A percentile compares a stretch with the other conserved stretches of the same genome.
Conservation (phyloP, 2,797 vertebrate genomes). For the Gadopsis bispinosus region DNA sequence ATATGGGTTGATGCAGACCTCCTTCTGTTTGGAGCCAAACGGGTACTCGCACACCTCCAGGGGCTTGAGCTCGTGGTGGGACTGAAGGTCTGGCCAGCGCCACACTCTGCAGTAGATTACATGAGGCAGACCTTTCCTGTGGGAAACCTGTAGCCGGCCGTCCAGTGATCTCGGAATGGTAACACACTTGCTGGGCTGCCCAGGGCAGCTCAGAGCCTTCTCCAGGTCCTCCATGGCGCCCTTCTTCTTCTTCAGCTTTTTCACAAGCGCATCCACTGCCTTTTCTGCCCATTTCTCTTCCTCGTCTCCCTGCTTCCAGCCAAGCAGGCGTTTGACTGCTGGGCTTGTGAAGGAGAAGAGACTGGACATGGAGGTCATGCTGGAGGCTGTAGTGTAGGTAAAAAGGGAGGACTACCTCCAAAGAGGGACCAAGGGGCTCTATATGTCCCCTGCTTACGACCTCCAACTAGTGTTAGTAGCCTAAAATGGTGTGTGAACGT, state of each 20-base stretch:
- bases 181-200: slow-evolving; percentile 97
- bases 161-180: slow-evolving; percentile 97
- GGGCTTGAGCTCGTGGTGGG: slow-evolving; percentile 97
- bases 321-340: slow-evolving; percentile 96
- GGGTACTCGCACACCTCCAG: slow-evolving; percentile 98
- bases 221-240: slow-evolving; percentile 99
- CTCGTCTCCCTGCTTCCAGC: slow-evolving; percentile 99
- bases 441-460: slow-evolving; percentile 1
- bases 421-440: neutral
- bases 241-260: slow-evolving; percentile 98
- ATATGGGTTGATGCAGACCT: slow-evolving; percentile 99
- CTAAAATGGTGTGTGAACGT: neutral
- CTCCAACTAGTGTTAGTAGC: slow-evolving; percentile 14
- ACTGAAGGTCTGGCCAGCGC: slow-evolving; percentile 98
- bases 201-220: slow-evolving; percentile 96
- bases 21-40: slow-evolving; percentile 99
- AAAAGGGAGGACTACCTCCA: slow-evolving; percentile 43
- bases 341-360: slow-evolving; percentile 99
- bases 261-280: slow-evolving; percentile 97
- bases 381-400: slow-evolving; percentile 49
- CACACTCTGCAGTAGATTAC: slow-evolving; percentile 98
- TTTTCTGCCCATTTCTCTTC: slow-evolving; percentile 99
- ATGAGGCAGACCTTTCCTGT: slow-evolving; percentile 96
- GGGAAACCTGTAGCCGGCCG: slow-evolving; percentile 95
- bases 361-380: slow-evolving; percentile 98